These are phyloP conservation scores for Syrphus vitripennis DNA, from an alignment of 2,888 invertebrate species.

Conservation along the genomic window DNA sequence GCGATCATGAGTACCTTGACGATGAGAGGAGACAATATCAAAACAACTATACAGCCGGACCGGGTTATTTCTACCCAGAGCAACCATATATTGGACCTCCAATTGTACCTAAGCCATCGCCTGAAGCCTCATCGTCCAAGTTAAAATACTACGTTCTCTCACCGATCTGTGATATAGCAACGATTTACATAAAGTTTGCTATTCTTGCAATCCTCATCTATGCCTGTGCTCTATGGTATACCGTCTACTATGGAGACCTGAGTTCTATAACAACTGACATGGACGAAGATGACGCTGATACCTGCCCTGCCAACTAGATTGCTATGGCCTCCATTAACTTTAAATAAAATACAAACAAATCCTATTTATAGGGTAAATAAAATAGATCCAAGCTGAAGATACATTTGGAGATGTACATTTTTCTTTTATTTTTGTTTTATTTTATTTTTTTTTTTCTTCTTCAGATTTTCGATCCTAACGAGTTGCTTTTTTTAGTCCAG, in stretches of 20 bases:
- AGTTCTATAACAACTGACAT: slow-evolving; percentile 64
- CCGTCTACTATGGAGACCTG: slow-evolving; percentile 75
- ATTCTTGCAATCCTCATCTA: slow-evolving; percentile 77
- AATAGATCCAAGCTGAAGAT: slow-evolving; percentile 19
- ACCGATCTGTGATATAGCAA: slow-evolving; percentile 75
- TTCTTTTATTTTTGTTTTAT: background rate
- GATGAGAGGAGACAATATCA: background rate
- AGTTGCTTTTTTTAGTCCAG: background rate
- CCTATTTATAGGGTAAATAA: slow-evolving; percentile 12
- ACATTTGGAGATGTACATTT: slow-evolving; percentile 2
- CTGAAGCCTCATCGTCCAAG: slow-evolving; percentile 64
- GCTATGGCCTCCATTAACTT: slow-evolving; percentile 22
- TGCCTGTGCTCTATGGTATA: slow-evolving; percentile 78
- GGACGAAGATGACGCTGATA: slow-evolving; percentile 18
- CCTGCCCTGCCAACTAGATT: slow-evolving; percentile 51
- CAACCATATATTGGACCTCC: slow-evolving; percentile 19
- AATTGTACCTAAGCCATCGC: slow-evolving; percentile 5
- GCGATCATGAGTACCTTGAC: slow-evolving; percentile 2
- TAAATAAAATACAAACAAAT: background rate
- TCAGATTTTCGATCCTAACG: background rate
- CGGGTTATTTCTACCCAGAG: slow-evolving; percentile 6
- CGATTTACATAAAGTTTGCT: slow-evolving; percentile 78
- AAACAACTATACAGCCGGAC: background rate
- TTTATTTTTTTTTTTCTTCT: background rate
- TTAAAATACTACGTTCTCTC: slow-evolving; percentile 72